Percentiles rank a stretch among this genome's conserved stretches.
Conservation (phyloP, 2,888 invertebrate genomes). For the Phengaris alcon region DNA sequence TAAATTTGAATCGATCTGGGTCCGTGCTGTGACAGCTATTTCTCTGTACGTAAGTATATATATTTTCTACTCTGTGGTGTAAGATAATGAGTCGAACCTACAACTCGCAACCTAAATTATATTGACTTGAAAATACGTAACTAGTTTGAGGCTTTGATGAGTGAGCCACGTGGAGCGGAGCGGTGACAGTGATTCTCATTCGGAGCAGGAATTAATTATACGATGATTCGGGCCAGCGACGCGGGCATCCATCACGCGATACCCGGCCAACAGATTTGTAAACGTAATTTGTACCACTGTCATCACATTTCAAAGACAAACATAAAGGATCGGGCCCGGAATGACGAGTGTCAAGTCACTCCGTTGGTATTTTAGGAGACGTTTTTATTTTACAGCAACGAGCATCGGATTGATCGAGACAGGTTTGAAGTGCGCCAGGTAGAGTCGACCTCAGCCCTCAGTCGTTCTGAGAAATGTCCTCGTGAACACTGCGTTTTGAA, state of each 20-base stretch:
- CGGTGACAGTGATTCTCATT: conserved; percentile 73
- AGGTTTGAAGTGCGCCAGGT: conserved; percentile 75
- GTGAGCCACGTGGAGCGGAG: conserved; percentile 56
- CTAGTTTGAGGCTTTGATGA: conserved; percentile 35
- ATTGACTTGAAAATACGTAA: not conserved
- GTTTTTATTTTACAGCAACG: conserved; percentile 73
- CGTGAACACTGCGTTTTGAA: conserved; percentile 52
- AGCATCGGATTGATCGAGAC: conserved; percentile 78
- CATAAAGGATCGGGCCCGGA: conserved; percentile 77
- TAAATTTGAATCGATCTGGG: no score
- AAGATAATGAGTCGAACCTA: no score
- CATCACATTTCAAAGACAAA: conserved; percentile 80
- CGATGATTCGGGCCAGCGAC: conserved; percentile 57
- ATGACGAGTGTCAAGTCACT: conserved; percentile 77
- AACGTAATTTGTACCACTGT: conserved; percentile 79
- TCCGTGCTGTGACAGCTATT: no score
- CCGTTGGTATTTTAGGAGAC: conserved; percentile 72
- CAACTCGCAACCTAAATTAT: not conserved
- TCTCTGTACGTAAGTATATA: no score
- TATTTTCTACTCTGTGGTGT: no score
- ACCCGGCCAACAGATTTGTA: conserved; percentile 78
- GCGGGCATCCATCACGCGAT: conserved; percentile 72
- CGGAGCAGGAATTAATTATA: conserved; percentile 72
- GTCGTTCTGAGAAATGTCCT: conserved; percentile 74
- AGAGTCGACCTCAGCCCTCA: conserved; percentile 60